A percentile compares a stretch with the other conserved stretches of the same genome.
Evolutionary conservation across 2,797 vertebrate genomes (phyloP).

Genomic region (Anguilla pacifica): DNA sequence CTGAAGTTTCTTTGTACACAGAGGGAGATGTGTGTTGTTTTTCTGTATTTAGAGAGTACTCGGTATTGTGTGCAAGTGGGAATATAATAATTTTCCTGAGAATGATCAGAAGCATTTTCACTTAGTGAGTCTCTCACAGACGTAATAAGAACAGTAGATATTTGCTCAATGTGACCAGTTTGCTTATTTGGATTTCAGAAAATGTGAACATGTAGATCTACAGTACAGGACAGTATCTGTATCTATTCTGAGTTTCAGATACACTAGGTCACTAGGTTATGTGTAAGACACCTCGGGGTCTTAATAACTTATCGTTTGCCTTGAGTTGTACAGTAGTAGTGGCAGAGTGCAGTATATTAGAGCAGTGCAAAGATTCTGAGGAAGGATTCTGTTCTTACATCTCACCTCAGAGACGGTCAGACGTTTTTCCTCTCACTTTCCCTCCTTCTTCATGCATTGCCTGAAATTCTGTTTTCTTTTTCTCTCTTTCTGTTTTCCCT

Average conservation of each 20-base stretch:
- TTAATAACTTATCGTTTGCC: neutral
- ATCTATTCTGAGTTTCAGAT: neutral
- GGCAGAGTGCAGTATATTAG: neutral
- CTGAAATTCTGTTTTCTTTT: conserved; percentile 35
- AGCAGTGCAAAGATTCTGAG: neutral
- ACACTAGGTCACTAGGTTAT: neutral
- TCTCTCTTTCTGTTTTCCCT: conserved; percentile 31
- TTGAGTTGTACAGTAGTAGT: neutral
- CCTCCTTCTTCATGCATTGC: conserved; percentile 59
- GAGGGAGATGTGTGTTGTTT: neutral
- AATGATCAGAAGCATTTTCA: neutral
- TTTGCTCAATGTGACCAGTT: neutral
- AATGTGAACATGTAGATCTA: neutral
- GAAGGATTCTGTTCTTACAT: neutral
- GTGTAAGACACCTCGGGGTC: neutral
- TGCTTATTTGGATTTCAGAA: neutral
- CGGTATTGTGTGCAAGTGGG: neutral
- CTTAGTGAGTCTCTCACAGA: neutral
- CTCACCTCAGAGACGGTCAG: neutral
- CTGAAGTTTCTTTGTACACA: neutral
- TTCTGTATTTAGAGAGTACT: neutral
- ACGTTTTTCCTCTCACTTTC: conserved; percentile 21
- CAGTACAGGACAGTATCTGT: neutral
- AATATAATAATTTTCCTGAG: neutral
- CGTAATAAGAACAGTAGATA: neutral